A percentile compares a stretch with the other conserved stretches of the same genome.
Conservation (phyloP, 2,888 invertebrate genomes). For the Yponomeuta plumbellus region DNA sequence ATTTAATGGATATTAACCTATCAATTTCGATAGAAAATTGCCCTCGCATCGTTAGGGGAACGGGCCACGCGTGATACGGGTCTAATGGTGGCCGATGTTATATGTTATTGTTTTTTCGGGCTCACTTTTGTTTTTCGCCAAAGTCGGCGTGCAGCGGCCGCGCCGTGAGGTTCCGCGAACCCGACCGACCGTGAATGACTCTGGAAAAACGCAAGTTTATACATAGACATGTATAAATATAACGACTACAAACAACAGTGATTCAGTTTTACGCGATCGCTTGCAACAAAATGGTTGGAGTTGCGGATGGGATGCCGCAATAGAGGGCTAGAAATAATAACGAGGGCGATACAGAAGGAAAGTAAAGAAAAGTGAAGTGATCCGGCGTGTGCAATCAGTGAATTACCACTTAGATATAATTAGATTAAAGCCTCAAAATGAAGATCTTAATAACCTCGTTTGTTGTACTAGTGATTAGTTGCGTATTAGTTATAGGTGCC, state of each 20-base stretch:
- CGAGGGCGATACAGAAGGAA: slow-evolving; percentile 30
- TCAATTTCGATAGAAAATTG: slow-evolving; percentile 6
- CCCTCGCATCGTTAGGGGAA: slow-evolving; percentile 51
- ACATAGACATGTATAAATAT: slow-evolving; percentile 72
- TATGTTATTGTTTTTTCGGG: slow-evolving; percentile 44
- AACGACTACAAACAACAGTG: slow-evolving; percentile 55
- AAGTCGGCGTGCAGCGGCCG: slow-evolving; percentile 52
- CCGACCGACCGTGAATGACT: slow-evolving; percentile 58
- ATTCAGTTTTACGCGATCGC: slow-evolving; percentile 72
- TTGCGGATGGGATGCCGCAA: slow-evolving; percentile 40
- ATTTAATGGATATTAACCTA: slow-evolving; percentile 6
- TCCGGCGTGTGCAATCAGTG: slow-evolving; percentile 41
- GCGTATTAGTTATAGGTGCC: slow-evolving; percentile 35
- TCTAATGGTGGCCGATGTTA: slow-evolving; percentile 31
- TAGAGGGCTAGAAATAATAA: slow-evolving; percentile 4
- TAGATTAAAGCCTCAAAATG: slow-evolving; percentile 34
- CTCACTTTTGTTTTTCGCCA: slow-evolving; percentile 44
- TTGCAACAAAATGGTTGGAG: slow-evolving; percentile 67
- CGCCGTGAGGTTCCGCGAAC: slow-evolving; percentile 41
- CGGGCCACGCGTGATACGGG: slow-evolving; percentile 50
- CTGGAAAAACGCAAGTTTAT: slow-evolving; percentile 69
- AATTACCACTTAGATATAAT: slow-evolving; percentile 27
- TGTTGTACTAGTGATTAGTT: slow-evolving; percentile 50
- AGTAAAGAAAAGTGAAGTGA: slow-evolving; percentile 52
- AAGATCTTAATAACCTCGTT: slow-evolving; percentile 42